phyloP scores from a whole-genome alignment of 2,113 vertebrate genomes.

The Phalacrocorax brasilianus region DNA sequence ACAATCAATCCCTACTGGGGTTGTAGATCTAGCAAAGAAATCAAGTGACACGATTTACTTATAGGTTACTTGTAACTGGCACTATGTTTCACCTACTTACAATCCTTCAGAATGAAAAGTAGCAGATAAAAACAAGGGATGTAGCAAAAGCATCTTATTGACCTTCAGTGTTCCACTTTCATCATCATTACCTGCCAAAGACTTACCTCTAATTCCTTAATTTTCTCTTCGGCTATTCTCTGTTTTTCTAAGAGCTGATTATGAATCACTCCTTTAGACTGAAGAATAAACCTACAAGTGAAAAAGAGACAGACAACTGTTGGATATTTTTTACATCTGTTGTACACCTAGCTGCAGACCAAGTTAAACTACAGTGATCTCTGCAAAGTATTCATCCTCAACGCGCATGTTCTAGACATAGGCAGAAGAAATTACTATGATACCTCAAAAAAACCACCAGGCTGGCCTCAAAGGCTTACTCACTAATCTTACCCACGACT shows the following conservation, averaged over 20 bases:
- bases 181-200: not conserved
- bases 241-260: slow-evolving; percentile 90
- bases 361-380: not conserved
- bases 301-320: not conserved
- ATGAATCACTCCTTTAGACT: slow-evolving; percentile 91
- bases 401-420: fast-evolving
- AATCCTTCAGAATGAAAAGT: not conserved
- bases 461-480: not conserved
- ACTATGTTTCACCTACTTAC: not conserved
- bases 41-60: not conserved
- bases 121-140: not conserved
- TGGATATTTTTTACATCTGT: not conserved
- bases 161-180: not conserved
- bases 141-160: not conserved
- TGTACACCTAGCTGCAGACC: not conserved
- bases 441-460: not conserved
- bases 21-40: not conserved
- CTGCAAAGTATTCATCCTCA: not conserved
- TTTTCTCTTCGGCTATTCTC: slow-evolving; percentile 94
- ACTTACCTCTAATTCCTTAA: slow-evolving; percentile 94
- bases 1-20: not conserved
- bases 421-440: not conserved
- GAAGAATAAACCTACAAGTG: slow-evolving; percentile 91
- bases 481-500: not conserved
- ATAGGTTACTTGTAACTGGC: not conserved